These are phyloP conservation scores for Himantopus leucocephalus DNA, from an alignment of 2,113 vertebrate species.

Conservation along the genomic window DNA sequence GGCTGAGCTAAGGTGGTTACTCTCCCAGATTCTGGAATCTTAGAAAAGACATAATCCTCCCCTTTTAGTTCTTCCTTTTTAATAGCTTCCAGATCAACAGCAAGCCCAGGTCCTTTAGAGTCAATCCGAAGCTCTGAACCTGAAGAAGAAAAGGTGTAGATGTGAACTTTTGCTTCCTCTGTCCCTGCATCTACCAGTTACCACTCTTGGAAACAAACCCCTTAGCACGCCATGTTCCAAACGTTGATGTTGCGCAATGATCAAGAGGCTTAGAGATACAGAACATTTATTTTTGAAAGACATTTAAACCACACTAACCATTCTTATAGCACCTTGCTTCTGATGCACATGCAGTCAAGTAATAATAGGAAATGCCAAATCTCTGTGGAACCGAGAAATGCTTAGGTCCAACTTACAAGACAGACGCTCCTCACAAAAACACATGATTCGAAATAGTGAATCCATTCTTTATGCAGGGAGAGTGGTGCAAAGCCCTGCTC, in stretches of 20 bases:
- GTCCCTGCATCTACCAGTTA: not conserved
- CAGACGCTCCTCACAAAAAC: not conserved
- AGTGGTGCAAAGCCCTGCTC: not conserved
- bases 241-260: not conserved
- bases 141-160: slow-evolving; percentile 2
- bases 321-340: not conserved
- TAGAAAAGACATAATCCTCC: not conserved
- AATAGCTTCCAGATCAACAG: not conserved
- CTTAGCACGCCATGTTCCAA: not conserved
- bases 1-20: not conserved
- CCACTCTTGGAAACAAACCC: not conserved
- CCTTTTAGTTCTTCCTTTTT: slow-evolving; percentile 14
- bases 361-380: not conserved
- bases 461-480: not conserved
- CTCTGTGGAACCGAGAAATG: not conserved
- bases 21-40: not conserved
- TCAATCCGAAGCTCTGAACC: slow-evolving; percentile 14
- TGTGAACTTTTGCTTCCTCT: not conserved
- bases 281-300: not conserved
- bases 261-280: not conserved
- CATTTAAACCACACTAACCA: not conserved
- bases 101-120: not conserved
- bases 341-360: not conserved
- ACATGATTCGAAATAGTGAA: not conserved
- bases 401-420: not conserved